Evolutionary conservation across 1,140 invertebrate species (phyloP), one percentile per base, ranked within the genome.

Genomic region (Panagrolaimus sp.): DNA sequence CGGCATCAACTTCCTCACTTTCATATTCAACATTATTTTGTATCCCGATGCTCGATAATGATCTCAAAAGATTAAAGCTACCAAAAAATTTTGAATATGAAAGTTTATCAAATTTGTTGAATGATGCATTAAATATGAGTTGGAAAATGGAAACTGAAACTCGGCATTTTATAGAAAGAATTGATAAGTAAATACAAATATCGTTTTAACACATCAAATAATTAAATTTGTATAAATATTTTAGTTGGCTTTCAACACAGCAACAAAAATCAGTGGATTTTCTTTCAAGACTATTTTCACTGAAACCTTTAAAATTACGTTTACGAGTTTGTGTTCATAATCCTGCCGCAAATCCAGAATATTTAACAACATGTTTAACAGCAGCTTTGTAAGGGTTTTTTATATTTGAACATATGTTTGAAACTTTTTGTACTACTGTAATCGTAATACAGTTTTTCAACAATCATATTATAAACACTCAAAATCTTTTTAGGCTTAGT

Each of bases 301-400:
- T 57, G 8, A 57, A 57, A 57, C 27, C 51, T 16, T 11, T 57
- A 11, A 57, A 57, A 57, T 57, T 27, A 25, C 48, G 78, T 64
- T 62, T 80, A 13, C 27, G 72, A 20, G 13, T 45, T 4, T 80
- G 78, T 62, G 73, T 68, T 8, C 78, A 80, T 64, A 81, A 81
- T 68, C 78, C 78, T 20, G 78, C 76, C 11, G 73, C 70, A 27
- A 67, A 70, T 65, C 72, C 75, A 25, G 27, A 57, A 11, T 57
- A 57, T 57, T 20, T 57, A 25, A 57, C 20, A 20, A 20, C 20
- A 5, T 57, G 51, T 57, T 57, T 57, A 20, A 20, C 20, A n/a
- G n/a, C 51, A 11, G 27, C 20, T n/a, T 57, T 57, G 51, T 57
- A 57, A 57, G 51, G 20, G 11, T 57, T 57, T 5, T 20, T 5